Percentiles rank a stretch among this genome's conserved stretches.
Conservation (phyloP, 1,140 invertebrate species). For the Scaptomyza montana region DNA sequence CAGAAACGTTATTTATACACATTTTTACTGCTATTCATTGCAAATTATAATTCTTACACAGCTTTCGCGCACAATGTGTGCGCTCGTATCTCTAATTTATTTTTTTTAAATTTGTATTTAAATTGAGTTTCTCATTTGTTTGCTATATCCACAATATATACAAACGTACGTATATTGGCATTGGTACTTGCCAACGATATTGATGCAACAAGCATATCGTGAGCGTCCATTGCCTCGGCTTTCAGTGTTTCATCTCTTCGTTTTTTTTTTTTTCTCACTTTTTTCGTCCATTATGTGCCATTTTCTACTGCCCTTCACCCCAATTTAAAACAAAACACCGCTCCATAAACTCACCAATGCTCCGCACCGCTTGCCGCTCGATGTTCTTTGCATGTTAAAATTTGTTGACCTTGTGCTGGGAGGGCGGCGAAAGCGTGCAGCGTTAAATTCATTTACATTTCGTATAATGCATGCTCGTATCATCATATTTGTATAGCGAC, state of each 20-base stretch:
- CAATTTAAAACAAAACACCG: background rate
- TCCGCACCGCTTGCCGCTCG: background rate
- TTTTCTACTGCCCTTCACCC: constrained; percentile 30
- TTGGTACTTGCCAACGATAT: constrained; percentile 39
- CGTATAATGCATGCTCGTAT: constrained; percentile 47
- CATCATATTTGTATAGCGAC: constrained; percentile 53
- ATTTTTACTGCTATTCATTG: constrained; percentile 24
- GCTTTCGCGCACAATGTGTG: constrained; percentile 15
- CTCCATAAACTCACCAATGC: background rate
- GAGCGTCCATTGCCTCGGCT: background rate
- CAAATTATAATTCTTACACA: constrained; percentile 40
- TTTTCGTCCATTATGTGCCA: background rate
- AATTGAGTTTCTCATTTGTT: background rate
- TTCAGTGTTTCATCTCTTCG: too few relatives aligned
- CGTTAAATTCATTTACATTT: constrained; percentile 54
- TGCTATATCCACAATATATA: background rate
- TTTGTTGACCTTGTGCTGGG: constrained; percentile 34
- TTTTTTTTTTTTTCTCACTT: too few relatives aligned
- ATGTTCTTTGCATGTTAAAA: constrained; percentile 1
- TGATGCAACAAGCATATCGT: constrained; percentile 13
- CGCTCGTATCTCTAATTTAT: background rate
- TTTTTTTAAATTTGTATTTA: background rate
- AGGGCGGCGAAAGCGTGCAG: constrained; percentile 14
- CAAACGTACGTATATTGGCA: constrained; percentile 10
- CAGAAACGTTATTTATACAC: constrained; percentile 8